Conservation (phyloP, 2,113 vertebrate genomes). For the pig (Sus scrofa) region T2T-Sscrofa CM000827.6:88852501-88853000, state of each 20-base stretch:
- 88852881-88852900: background rate
- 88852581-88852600: background rate
- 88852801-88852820: background rate
- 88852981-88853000: background rate
- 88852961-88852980: background rate
- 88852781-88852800: background rate
- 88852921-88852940: background rate
- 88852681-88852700: background rate
- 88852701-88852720: background rate
- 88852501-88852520: background rate
- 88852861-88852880: background rate
- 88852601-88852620: background rate
- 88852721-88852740: too few relatives aligned
- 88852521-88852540: background rate
- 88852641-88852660: background rate
- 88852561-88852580: background rate
- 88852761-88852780: fast-evolving
- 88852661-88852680: background rate
- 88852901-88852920: background rate
- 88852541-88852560: background rate
- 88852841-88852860: background rate
- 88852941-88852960: background rate
- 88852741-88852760: background rate
- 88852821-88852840: background rate
- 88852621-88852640: background rate